These are phyloP conservation scores for Punctoribates punctum DNA, from an alignment of 2,888 invertebrate species.

Conservation along the genomic window DNA sequence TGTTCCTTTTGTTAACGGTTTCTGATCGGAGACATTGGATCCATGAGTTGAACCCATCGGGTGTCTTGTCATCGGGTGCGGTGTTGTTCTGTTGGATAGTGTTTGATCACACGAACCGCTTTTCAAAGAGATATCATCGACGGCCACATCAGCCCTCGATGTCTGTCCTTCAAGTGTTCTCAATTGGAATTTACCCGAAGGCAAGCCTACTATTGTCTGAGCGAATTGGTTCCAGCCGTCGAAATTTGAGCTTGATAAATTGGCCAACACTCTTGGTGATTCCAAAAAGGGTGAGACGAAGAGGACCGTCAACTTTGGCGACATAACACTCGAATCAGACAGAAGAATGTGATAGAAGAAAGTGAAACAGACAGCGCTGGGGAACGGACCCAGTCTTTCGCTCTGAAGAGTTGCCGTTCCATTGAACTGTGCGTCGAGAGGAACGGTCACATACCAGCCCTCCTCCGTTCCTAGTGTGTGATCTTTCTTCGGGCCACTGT, in stretches of 20 bases:
- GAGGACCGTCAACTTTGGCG: too few relatives aligned
- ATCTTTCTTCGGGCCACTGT: constrained; percentile 22
- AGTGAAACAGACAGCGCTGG: background rate
- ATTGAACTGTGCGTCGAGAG: background rate
- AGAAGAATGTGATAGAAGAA: background rate
- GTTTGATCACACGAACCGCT: background rate
- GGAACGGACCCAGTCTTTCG: background rate
- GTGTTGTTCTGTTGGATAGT: background rate
- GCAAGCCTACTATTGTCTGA: too few relatives aligned
- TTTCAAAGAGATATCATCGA: constrained; percentile 47
- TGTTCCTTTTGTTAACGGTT: too few relatives aligned
- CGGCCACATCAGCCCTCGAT: constrained; percentile 45
- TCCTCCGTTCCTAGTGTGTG: constrained; percentile 41
- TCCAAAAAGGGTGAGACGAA: too few relatives aligned
- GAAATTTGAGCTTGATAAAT: too few relatives aligned
- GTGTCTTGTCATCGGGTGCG: too few relatives aligned
- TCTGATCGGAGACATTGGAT: too few relatives aligned
- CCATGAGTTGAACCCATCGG: too few relatives aligned
- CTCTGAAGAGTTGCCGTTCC: constrained; percentile 18
- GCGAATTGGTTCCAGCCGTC: too few relatives aligned
- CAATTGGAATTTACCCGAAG: background rate
- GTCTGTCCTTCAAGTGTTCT: constrained; percentile 30
- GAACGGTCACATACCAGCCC: constrained; percentile 44
- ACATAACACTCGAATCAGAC: background rate
- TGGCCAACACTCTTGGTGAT: too few relatives aligned